Percentiles rank a stretch among this genome's conserved stretches.
Conservation (phyloP, 1,140 invertebrate species). For the Bilobella aurantiaca region DNA sequence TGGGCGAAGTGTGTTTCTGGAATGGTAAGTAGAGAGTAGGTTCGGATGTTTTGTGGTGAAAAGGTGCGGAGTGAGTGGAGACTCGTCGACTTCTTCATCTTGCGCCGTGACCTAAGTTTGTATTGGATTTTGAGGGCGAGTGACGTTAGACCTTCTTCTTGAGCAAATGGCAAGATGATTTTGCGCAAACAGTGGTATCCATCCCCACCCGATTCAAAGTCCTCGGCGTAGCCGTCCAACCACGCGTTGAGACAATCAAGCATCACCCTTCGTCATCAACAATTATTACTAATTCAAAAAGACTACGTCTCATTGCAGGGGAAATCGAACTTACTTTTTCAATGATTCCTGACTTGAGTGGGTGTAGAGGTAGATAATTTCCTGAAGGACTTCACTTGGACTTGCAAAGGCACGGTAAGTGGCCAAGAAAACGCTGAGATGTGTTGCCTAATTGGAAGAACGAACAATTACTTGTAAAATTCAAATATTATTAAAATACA, state of each 20-base stretch:
- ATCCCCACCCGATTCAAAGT: slow-evolving; percentile 53
- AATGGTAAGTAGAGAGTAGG: slow-evolving; percentile 40
- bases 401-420: slow-evolving; percentile 82
- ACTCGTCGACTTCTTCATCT: slow-evolving; percentile 34
- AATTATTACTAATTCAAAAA: neutral
- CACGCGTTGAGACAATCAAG: slow-evolving; percentile 74
- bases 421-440: slow-evolving; percentile 93
- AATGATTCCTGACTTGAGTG: slow-evolving; percentile 25
- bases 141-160: slow-evolving; percentile 30
- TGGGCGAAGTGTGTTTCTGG: slow-evolving; percentile 85
- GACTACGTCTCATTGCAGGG: neutral
- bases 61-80: slow-evolving; percentile 60
- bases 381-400: slow-evolving; percentile 60
- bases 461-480: neutral
- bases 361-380: slow-evolving; percentile 28
- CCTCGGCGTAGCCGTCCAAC: slow-evolving; percentile 92
- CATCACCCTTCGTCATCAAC: slow-evolving; percentile 59
- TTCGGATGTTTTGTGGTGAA: slow-evolving; percentile 31
- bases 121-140: slow-evolving; percentile 34
- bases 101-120: slow-evolving; percentile 27
- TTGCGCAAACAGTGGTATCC: slow-evolving; percentile 40
- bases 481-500: neutral
- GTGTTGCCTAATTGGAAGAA: slow-evolving; percentile 63
- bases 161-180: slow-evolving; percentile 40
- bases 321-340: slow-evolving; percentile 21